Conservation (phyloP, 2,113 vertebrate genomes). For the Epinephelus moara region DNA sequence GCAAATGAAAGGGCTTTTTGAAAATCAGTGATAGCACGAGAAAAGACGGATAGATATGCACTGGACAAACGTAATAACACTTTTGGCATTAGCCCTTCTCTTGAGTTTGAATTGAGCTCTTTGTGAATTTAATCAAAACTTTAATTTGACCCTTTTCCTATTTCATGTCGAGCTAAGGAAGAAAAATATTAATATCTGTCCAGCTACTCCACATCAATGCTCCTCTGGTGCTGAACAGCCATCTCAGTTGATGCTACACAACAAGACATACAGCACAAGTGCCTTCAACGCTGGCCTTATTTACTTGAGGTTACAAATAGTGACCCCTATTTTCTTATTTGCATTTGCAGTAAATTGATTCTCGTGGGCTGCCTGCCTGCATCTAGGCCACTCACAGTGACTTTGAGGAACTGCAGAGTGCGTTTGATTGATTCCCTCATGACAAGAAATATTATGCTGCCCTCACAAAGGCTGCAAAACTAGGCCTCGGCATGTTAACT, state of each 20-base stretch:
- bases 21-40: conserved; percentile 14
- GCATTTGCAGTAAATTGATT: conserved; percentile 47
- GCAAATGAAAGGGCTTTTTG: conserved; percentile 47
- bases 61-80: neutral
- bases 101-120: conserved; percentile 11
- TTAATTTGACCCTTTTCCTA: conserved; percentile 30
- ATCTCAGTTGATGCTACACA: neutral
- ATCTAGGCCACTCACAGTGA: conserved; percentile 44
- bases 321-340: conserved; percentile 51
- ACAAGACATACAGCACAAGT: neutral
- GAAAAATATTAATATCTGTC: conserved; percentile 18
- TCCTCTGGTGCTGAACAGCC: neutral
- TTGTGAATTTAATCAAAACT: conserved; percentile 39
- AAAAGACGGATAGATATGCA: neutral
- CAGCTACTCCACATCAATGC: neutral
- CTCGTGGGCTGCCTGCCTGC: conserved; percentile 29
- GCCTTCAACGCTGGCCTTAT: conserved; percentile 18
- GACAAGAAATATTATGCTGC: conserved; percentile 20
- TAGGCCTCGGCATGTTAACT: conserved; percentile 9
- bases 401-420: conserved; percentile 21
- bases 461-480: conserved; percentile 6
- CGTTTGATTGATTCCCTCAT: conserved; percentile 50
- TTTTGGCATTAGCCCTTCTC: neutral
- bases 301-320: conserved; percentile 18
- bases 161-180: neutral